Base-by-base conservation (phyloP, 2,888 invertebrate species). In the Trissoscelio sp. region DNA sequence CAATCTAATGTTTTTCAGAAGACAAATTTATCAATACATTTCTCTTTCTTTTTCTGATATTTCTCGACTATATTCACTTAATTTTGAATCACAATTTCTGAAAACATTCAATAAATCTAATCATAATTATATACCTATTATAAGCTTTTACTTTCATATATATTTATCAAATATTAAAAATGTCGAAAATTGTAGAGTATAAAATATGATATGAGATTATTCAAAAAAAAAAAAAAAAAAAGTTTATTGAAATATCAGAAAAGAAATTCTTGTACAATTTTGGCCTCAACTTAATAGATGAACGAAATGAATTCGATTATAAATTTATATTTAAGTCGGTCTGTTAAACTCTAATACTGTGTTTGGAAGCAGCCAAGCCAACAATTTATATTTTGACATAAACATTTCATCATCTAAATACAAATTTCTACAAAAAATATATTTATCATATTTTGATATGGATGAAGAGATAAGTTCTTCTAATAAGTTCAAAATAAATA, bases 321-420 rank as follows among this genome's bases (percentile, higher is more conserved):
- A 11, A 31, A 31, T 72, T 64, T 7, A 24, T 18, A 34, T n/a
- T n/a, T n/a, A n/a, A n/a, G n/a, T 55, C 37, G 42, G 24, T 62
- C 37, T 55, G 55, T 62, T 79, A 73, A 72, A 79, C 31, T 83
- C 73, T 81, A 83, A 83, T 83, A 83, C 80, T 83, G 74, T 67
- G 53, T 79, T 72, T 75, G 64, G 66, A 83, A 83, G 75, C 75
- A 81, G 74, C 83, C 83, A 83, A 83, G 83, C 83, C 83, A 83
- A 83, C 81, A 1, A 11, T 53, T 5, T 46, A 69, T 3, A 57
- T 16, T 34, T 34, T 11, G 5, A 20, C 0, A 12, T n/a, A n/a
- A 37, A 42, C 7, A 22, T 62, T 37, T 53, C 20, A 14, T 53
- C 11, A 1, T 66, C n/a, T 14, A 60, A 42, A 42, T 58, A 58